Conservation (phyloP, 2,113 vertebrate genomes). For the Albula glossodonta region DNA sequence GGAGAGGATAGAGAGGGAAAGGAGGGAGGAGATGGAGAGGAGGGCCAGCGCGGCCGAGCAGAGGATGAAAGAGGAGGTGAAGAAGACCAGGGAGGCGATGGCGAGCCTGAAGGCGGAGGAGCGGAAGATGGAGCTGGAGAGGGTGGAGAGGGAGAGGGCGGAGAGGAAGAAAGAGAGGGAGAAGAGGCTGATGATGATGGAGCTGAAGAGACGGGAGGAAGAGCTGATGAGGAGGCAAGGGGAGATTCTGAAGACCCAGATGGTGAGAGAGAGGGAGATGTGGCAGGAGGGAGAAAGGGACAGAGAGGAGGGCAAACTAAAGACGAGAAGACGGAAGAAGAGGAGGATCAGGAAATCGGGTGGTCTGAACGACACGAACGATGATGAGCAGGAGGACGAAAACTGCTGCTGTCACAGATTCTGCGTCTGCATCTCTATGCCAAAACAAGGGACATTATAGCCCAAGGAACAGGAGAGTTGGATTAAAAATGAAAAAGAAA, state of each 20-base stretch:
- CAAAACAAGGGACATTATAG: background rate
- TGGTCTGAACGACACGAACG: background rate
- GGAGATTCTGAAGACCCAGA: conserved; percentile 58
- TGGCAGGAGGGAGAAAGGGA: conserved; percentile 58
- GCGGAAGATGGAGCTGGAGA: conserved; percentile 56
- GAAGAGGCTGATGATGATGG: conserved; percentile 71
- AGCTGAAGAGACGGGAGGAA: conserved; percentile 52
- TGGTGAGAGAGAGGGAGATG: conserved; percentile 60
- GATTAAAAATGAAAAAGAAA: background rate
- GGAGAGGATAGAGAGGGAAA: background rate
- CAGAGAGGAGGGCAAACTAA: conserved; percentile 42
- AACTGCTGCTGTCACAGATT: background rate
- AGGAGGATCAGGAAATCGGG: background rate
- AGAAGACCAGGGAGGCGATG: conserved; percentile 56
- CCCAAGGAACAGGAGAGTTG: background rate
- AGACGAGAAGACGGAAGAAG: background rate
- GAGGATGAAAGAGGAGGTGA: conserved; percentile 46
- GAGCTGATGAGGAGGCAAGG: background rate
- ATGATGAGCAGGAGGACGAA: background rate
- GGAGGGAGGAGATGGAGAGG: conserved; percentile 58
- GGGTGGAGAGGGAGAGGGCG: conserved; percentile 71
- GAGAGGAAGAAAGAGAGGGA: conserved; percentile 70
- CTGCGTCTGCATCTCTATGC: background rate
- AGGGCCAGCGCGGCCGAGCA: conserved; percentile 53
- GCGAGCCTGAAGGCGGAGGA: conserved; percentile 60